Evolutionary conservation across 2,888 invertebrate genomes (phyloP).

Genomic region (Drosophila atripex): DNA sequence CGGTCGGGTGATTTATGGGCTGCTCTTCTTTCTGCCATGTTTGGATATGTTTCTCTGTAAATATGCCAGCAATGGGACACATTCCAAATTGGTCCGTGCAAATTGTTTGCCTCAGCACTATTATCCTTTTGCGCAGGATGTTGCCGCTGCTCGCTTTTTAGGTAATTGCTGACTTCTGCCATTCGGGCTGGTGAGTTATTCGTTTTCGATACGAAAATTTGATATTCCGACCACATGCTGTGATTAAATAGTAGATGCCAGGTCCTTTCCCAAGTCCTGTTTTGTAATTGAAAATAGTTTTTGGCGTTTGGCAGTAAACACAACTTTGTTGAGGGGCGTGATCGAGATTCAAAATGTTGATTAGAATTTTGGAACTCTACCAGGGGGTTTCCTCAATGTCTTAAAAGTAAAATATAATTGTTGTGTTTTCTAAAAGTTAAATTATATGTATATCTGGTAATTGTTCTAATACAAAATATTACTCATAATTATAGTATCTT

Average conservation of each 20-base stretch:
- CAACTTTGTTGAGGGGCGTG: constrained; percentile 54
- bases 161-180: constrained; percentile 76
- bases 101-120: constrained; percentile 75
- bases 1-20: constrained; percentile 73
- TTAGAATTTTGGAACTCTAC: constrained; percentile 28
- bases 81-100: constrained; percentile 61
- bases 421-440: too few relatives aligned
- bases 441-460: too few relatives aligned
- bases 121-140: constrained; percentile 69
- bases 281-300: constrained; percentile 73
- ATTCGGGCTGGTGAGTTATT: constrained; percentile 72
- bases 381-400: background rate
- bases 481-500: too few relatives aligned
- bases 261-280: constrained; percentile 47
- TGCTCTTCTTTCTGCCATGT: constrained; percentile 49
- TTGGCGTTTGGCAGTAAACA: constrained; percentile 48
- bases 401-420: too few relatives aligned
- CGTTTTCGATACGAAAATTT: constrained; percentile 80
- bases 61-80: constrained; percentile 53
- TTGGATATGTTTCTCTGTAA: constrained; percentile 60
- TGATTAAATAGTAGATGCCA: constrained; percentile 80
- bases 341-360: constrained; percentile 50
- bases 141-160: constrained; percentile 51
- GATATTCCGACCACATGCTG: constrained; percentile 83
- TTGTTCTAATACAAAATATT: too few relatives aligned